Base-by-base conservation (phyloP, 2,797 vertebrate genomes). In the Sebastes umbrosus region DNA sequence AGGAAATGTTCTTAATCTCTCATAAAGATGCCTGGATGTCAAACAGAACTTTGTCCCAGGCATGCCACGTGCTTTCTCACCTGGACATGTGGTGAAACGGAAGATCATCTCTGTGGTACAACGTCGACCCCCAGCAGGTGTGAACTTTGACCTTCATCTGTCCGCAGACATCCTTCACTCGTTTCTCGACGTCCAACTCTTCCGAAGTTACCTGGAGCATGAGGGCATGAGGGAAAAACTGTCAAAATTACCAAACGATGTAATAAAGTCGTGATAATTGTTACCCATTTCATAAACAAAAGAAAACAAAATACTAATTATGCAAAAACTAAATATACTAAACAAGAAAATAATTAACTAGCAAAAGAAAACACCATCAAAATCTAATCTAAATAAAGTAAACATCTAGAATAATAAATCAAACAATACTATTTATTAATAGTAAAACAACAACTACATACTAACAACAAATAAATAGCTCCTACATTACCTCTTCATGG, bases 91-190 rank as follows among this genome's bases (percentile, higher is more conserved):
- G 94, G 32, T 66, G 77, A 75, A 97, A 96, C 0, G 96, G 97
- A 58, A 97, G 93, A 84, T 97, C 96, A 0, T 97, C 96, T 84
- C 90, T 91, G 80, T 97, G 97, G 79, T 96, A 96, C 20, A 97
- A 90, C 0, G 96, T 97, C 14, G 95, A 96, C 2, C 95, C 96
- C 97, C 97, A 97, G 86, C 96, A 96, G 0, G 90, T 96, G 86
- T 96, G 95, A 85, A 96, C 85, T 89, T 90, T 94, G 84, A 97
- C 95, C 9, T 95, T 93, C 0, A 95, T 93, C 87, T 89, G 93
- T 13, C 85, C 63, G 13, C 96, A 97, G 54, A 96, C 92, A 32
- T 94, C 94, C 75, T 89, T 95, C 67, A 97, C 77, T 20, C 39
- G 88, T 65, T 91, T 89, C 88, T 97, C 96, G 29, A 97, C 95